These are phyloP conservation scores for Gryllus bimaculatus DNA, from an alignment of 1,140 invertebrate species.

Conservation along the genomic window DNA sequence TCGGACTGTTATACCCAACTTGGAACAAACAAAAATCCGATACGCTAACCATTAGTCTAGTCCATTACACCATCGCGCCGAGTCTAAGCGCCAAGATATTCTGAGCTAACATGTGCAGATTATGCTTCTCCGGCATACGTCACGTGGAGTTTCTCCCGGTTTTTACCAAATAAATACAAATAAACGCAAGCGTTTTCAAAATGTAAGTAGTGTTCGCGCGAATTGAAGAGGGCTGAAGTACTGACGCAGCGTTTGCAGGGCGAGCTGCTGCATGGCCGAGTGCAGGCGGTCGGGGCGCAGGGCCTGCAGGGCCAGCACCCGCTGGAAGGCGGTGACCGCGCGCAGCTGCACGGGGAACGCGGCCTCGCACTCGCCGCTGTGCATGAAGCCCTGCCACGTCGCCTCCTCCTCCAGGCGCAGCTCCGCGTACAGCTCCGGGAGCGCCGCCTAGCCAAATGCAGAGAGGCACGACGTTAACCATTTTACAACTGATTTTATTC, in stretches of 20 bases:
- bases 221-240: background rate
- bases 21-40: too few relatives aligned
- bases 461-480: background rate
- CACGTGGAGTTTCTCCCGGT: too few relatives aligned
- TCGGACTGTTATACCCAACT: too few relatives aligned
- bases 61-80: too few relatives aligned
- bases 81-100: too few relatives aligned
- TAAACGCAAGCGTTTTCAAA: too few relatives aligned
- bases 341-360: constrained; percentile 36
- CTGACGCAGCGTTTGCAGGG: constrained; percentile 54
- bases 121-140: too few relatives aligned
- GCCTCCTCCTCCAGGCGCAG: constrained; percentile 51
- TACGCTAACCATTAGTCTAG: too few relatives aligned
- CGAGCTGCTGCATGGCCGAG: constrained; percentile 58
- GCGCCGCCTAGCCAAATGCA: constrained; percentile 33
- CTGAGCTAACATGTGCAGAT: too few relatives aligned
- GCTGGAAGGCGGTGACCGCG: constrained; percentile 62
- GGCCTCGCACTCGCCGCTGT: constrained; percentile 47
- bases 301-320: constrained; percentile 70
- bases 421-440: constrained; percentile 52
- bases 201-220: too few relatives aligned
- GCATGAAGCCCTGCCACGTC: constrained; percentile 57
- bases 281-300: constrained; percentile 73
- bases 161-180: too few relatives aligned
- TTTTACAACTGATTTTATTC: too few relatives aligned